phyloP scores from a whole-genome alignment of 2,797 vertebrate genomes.

The Microhierax caerulescens region DNA sequence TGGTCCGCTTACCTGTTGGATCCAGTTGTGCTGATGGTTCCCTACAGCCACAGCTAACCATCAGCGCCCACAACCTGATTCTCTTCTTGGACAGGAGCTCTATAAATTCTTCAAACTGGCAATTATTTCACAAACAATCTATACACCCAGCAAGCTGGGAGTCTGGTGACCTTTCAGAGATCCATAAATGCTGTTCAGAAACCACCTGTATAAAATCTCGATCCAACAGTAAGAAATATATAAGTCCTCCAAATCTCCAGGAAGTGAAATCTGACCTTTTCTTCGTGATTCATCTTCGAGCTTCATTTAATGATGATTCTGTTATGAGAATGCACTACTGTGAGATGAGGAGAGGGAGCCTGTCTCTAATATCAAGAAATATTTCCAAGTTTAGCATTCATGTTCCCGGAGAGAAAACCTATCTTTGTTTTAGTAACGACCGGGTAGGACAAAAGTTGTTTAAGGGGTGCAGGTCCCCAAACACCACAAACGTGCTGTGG shows the following conservation, averaged over 20 bases:
- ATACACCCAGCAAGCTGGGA: background rate
- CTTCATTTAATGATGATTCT: background rate
- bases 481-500: fast-evolving
- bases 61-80: background rate
- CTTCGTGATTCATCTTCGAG: background rate
- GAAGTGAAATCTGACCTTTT: background rate
- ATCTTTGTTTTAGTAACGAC: background rate
- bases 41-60: background rate
- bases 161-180: background rate
- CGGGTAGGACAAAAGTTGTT: background rate
- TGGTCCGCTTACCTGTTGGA: background rate
- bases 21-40: background rate
- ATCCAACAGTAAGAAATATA: background rate
- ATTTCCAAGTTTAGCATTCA: background rate
- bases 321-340: background rate
- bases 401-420: background rate
- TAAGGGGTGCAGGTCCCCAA: background rate
- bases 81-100: background rate
- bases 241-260: background rate
- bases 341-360: background rate
- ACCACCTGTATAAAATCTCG: background rate
- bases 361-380: background rate
- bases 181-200: background rate
- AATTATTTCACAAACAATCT: background rate
- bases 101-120: background rate